Percentiles rank a stretch among this genome's conserved stretches.
Evolutionary conservation across 2,797 vertebrate genomes (phyloP).

Genomic region (Denticeps clupeoides): DNA sequence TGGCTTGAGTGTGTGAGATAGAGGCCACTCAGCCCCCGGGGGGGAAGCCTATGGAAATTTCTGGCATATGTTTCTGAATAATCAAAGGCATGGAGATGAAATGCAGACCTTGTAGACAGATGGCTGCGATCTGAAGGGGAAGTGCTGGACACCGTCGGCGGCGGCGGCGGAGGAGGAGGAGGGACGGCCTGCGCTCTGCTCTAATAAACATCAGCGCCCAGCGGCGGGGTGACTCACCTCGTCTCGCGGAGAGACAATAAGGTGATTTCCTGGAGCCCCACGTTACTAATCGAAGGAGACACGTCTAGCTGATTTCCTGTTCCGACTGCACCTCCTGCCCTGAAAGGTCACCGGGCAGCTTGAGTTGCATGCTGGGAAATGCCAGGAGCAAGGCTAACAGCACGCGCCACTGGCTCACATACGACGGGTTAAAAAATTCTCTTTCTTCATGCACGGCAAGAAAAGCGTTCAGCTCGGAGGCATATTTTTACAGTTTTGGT

Average conservation of each 20-base stretch:
- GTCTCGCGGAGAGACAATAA: neutral
- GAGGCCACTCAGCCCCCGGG: neutral
- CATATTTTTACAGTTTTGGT: too few species aligned
- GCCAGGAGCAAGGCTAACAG: too few species aligned
- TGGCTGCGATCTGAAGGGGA: neutral
- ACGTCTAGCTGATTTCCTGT: neutral
- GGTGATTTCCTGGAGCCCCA: neutral
- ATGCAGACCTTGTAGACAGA: conserved; percentile 4
- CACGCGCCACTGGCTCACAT: too few species aligned
- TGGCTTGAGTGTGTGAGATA: too few species aligned
- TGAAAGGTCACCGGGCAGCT: neutral
- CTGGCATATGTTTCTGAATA: conserved; percentile 1
- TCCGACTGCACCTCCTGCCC: neutral
- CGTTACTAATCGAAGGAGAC: neutral
- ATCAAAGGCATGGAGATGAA: conserved; percentile 1
- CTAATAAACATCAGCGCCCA: conserved; percentile 1
- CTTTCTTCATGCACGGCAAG: too few species aligned
- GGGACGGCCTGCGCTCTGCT: neutral
- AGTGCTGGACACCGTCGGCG: neutral
- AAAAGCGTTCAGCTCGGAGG: too few species aligned
- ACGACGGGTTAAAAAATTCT: too few species aligned
- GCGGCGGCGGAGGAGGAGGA: neutral
- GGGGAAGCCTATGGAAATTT: conserved; percentile 5
- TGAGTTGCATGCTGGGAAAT: too few species aligned
- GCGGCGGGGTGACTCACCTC: neutral